A percentile compares a stretch with the other conserved stretches of the same genome.
These are phyloP conservation scores for Antechinus stuartii DNA, from an alignment of 2,113 vertebrate genomes.

Conservation along the genomic window DNA sequence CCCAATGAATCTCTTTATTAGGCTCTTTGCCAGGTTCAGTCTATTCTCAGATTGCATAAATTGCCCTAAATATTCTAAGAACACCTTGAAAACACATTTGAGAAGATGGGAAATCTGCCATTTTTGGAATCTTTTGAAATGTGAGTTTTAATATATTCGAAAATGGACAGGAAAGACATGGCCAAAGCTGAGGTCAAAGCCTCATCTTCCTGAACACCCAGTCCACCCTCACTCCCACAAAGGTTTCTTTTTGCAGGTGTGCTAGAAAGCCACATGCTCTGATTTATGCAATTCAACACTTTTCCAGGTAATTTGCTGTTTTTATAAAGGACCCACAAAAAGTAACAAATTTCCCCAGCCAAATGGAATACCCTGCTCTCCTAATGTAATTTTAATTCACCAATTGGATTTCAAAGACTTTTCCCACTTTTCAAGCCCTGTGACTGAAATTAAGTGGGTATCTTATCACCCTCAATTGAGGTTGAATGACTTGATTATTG, in stretches of 20 bases:
- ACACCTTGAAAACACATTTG: neutral
- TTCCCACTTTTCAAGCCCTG: neutral
- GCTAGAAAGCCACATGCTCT: neutral
- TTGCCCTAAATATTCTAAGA: too few relatives aligned
- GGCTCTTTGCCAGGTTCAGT: neutral
- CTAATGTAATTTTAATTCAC: neutral
- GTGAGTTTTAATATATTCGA: neutral
- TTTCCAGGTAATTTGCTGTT: neutral
- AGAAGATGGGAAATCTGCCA: neutral
- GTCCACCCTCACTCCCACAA: neutral
- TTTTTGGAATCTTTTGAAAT: neutral
- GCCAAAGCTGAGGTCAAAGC: neutral
- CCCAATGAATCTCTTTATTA: neutral
- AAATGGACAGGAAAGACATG: neutral
- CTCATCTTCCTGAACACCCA: too few relatives aligned
- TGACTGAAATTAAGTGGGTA: neutral
- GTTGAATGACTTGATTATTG: neutral
- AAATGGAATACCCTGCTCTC: neutral
- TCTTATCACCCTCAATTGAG: neutral
- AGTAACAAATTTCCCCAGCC: neutral
- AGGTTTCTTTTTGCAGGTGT: neutral
- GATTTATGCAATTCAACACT: neutral
- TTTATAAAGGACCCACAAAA: neutral
- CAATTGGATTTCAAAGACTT: neutral
- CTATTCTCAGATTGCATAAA: neutral